These are phyloP conservation scores for Sesia apiformis DNA, from an alignment of 2,888 invertebrate species.

Conservation along the genomic window DNA sequence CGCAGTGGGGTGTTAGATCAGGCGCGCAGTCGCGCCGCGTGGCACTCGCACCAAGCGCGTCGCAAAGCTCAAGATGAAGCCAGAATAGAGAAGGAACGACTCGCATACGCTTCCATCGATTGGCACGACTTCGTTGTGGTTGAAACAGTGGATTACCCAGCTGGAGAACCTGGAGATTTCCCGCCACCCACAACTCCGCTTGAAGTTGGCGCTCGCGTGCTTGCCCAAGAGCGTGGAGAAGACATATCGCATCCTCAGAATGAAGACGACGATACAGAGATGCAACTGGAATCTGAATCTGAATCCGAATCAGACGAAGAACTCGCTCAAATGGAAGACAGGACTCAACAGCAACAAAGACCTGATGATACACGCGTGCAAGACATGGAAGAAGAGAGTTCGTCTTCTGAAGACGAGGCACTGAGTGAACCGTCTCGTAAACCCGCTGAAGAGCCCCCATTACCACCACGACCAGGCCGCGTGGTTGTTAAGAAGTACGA, in stretches of 20 bases:
- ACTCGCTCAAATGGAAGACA: constrained; percentile 80
- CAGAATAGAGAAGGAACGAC: constrained; percentile 93
- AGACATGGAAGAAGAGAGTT: constrained; percentile 95
- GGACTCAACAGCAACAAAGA: constrained; percentile 54
- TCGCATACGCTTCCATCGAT: constrained; percentile 97
- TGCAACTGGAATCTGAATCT: constrained; percentile 92
- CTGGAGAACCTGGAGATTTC: constrained; percentile 95
- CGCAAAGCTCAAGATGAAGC: constrained; percentile 96
- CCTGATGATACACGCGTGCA: constrained; percentile 77
- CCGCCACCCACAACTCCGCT: constrained; percentile 98
- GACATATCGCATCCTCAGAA: constrained; percentile 64
- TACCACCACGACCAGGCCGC: constrained; percentile 92
- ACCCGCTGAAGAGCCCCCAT: constrained; percentile 75
- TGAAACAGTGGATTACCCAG: constrained; percentile 99
- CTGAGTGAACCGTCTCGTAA: constrained; percentile 41
- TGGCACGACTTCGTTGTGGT: constrained; percentile 99
- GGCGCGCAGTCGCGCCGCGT: constrained; percentile 95
- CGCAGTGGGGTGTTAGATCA: constrained; percentile 84
- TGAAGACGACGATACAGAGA: constrained; percentile 86
- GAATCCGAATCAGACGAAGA: constrained; percentile 66
- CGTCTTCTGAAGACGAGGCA: constrained; percentile 63
- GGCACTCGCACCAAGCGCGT: constrained; percentile 95
- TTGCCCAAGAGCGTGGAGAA: constrained; percentile 86
- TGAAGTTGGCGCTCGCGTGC: constrained; percentile 95
- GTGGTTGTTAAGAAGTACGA: constrained; percentile 98